These are phyloP conservation scores for Cavia porcellus DNA, from an alignment of 2,113 vertebrate genomes.

Conservation along the genomic window DNA sequence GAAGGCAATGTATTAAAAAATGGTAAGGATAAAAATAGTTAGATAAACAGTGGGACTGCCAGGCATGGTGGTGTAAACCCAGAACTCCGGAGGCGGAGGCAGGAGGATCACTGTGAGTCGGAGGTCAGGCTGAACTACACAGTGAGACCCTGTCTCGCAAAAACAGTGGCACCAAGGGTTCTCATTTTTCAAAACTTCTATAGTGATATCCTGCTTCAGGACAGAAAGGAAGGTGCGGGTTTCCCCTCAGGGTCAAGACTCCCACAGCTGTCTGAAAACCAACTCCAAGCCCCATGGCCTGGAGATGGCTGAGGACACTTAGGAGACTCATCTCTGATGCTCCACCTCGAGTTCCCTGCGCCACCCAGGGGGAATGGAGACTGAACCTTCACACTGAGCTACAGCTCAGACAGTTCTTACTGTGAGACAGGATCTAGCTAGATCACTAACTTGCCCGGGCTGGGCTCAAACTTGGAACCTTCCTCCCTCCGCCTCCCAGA, in stretches of 20 bases:
- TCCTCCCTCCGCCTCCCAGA: not conserved
- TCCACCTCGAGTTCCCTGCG: no score
- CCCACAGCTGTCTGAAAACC: not conserved
- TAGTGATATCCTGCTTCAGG: not conserved
- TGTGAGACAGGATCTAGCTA: not conserved
- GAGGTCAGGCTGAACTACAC: not conserved
- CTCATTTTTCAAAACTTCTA: not conserved
- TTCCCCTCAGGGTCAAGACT: not conserved
- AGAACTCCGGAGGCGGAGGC: no score
- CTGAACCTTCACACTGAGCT: not conserved
- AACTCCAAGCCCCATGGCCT: not conserved
- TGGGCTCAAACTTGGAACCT: not conserved
- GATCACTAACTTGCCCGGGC: not conserved
- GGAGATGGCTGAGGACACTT: not conserved
- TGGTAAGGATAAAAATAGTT: rapidly evolving
- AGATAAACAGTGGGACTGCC: not conserved
- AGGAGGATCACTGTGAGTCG: no score
- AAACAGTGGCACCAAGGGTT: not conserved
- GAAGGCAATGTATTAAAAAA: not conserved
- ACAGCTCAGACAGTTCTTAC: not conserved
- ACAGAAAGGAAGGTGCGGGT: not conserved
- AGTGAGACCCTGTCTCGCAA: not conserved
- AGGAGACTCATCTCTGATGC: not conserved
- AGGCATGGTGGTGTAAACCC: no score
- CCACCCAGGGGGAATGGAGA: not conserved